Evolutionary conservation across 1,140 invertebrate genomes (phyloP).

Genomic region (Drosophila aff.): DNA sequence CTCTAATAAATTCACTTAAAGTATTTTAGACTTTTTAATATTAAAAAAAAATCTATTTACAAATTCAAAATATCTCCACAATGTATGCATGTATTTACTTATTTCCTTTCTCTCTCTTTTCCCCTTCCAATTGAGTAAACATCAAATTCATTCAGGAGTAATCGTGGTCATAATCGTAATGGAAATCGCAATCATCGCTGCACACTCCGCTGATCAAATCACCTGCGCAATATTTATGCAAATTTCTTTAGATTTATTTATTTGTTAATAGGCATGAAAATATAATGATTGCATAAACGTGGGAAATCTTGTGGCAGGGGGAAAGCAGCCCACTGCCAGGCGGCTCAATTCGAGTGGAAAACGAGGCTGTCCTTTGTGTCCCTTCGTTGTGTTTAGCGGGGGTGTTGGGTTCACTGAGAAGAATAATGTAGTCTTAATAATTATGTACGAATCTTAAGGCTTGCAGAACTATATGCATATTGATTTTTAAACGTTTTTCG

Average conservation of each 20-base stretch:
- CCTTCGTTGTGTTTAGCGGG: neutral
- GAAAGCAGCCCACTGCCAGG: neutral
- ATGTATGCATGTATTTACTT: neutral
- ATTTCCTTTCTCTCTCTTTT: neutral
- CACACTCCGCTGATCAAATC: conserved; percentile 66
- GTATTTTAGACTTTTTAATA: neutral
- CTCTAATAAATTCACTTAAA: neutral
- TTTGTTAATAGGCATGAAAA: conserved; percentile 72
- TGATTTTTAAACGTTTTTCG: neutral
- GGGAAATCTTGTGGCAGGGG: neutral
- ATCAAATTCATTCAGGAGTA: conserved; percentile 16
- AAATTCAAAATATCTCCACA: neutral
- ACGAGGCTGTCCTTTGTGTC: conserved; percentile 50
- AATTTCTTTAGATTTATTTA: conserved; percentile 64
- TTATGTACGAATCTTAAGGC: neutral
- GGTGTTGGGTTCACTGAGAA: neutral
- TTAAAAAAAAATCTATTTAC: too few relatives aligned
- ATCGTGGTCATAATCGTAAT: conserved; percentile 5
- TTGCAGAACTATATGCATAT: neutral
- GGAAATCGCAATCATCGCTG: conserved; percentile 2
- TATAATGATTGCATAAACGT: conserved; percentile 68
- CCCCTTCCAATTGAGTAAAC: conserved; percentile 40
- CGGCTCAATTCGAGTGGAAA: conserved; percentile 71
- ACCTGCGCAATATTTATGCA: conserved; percentile 68
- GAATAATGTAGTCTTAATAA: neutral